These are phyloP conservation scores for Galerucella pusilla DNA, from an alignment of 2,888 invertebrate genomes.

Conservation along the genomic window DNA sequence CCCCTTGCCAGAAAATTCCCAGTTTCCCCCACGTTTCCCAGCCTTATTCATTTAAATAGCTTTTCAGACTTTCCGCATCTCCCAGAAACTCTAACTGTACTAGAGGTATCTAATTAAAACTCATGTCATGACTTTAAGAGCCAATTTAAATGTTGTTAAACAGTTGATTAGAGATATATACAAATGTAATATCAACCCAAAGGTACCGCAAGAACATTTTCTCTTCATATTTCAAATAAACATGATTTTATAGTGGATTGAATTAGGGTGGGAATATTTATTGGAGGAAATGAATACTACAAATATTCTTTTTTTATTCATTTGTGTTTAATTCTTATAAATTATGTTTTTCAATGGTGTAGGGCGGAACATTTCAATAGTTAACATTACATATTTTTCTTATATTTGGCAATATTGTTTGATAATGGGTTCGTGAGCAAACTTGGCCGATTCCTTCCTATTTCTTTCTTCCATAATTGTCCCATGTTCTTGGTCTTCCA, in stretches of 20 bases:
- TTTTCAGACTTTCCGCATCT: constrained; percentile 12
- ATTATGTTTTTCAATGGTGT: too few relatives aligned
- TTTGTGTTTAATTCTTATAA: too few relatives aligned
- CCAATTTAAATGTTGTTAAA: constrained; percentile 48
- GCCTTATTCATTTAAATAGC: constrained; percentile 31
- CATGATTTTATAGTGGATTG: background rate
- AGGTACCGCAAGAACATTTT: constrained; percentile 13
- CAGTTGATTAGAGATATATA: constrained; percentile 47
- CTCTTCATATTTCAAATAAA: background rate
- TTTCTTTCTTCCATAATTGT: too few relatives aligned
- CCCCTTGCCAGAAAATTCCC: background rate
- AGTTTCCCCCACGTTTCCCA: background rate
- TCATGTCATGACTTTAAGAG: constrained; percentile 42
- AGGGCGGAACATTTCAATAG: too few relatives aligned
- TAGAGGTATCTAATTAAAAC: constrained; percentile 41
- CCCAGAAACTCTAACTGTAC: constrained; percentile 7
- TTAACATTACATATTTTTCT: too few relatives aligned
- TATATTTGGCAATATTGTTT: too few relatives aligned
- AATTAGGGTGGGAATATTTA: too few relatives aligned
- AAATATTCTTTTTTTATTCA: too few relatives aligned
- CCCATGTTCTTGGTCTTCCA: too few relatives aligned
- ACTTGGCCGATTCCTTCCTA: too few relatives aligned
- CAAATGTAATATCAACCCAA: constrained; percentile 42
- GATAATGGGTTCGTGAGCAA: too few relatives aligned
- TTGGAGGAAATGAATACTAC: too few relatives aligned